Evolutionary conservation across 2,888 invertebrate species (phyloP), one percentile per base, ranked within the genome.

Genomic region (Sphaerophoria rueppellii): DNA sequence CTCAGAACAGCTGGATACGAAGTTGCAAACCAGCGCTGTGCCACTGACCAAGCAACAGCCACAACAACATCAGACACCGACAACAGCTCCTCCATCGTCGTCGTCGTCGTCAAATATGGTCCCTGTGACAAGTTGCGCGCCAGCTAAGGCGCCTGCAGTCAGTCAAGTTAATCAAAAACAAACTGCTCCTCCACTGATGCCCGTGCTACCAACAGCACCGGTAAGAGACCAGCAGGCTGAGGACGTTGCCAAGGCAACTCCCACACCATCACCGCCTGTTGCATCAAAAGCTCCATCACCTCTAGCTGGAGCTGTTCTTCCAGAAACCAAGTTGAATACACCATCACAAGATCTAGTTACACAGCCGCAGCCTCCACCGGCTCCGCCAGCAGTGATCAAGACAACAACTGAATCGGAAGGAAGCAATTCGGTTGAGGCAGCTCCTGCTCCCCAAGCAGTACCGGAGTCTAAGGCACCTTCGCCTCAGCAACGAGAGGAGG

Each of bases 11-110:
- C 76, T 35, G 73, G 85, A 85, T 60, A 63, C 69, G 63, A 85
- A 85, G 77, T 85, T 88, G 63, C 88, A 89, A 77, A 80, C 87
- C 14, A 87, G 87, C 61, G 87, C 89, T 24, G 88, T 88, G 40
- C 87, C 89, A 50, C 81, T 89, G 37, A 88, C 88, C 70, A 88
- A 89, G 72, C 87, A 67, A 67, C 86, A 85, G 63, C 76, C 60
- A 40, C 86, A 54, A 48, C 82, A 63, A 72, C 86, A 69, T 67
- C 65, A 65, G 4, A 50, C 65, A 50, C 2, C 63, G 50, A 16
- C 6, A 5, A 14, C 65, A 16, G 14, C 65, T 4, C 50, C 65
- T 35, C 0, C 48, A 4, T 83, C 80, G 14, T 14, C 63, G 12
- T 35, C 58, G 14, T 9, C 58, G 14, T 85, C 80, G 14, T 85